Conservation (phyloP, 1,140 invertebrate species). For the Musca domestica region DNA sequence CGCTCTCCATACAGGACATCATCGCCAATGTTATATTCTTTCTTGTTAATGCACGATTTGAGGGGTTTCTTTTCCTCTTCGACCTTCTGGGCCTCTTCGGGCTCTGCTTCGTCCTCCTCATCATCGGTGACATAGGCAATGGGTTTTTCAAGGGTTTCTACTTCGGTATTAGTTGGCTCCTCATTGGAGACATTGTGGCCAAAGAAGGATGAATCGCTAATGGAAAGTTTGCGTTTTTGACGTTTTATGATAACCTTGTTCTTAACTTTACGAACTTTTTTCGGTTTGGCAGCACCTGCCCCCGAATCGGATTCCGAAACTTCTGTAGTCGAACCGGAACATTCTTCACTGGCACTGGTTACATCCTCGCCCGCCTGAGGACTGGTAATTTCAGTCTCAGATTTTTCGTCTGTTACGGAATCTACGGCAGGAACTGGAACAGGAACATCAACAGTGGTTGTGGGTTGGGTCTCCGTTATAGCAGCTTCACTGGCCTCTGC, state of each 20-base stretch:
- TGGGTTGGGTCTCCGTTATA: background rate
- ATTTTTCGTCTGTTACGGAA: background rate
- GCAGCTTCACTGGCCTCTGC: constrained; percentile 15
- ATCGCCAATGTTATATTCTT: constrained; percentile 47
- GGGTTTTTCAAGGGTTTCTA: constrained; percentile 47
- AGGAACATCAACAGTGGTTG: background rate
- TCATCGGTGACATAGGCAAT: constrained; percentile 43
- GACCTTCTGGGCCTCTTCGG: background rate
- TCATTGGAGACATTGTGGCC: constrained; percentile 38
- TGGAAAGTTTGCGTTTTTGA: constrained; percentile 43
- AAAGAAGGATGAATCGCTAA: constrained; percentile 35
- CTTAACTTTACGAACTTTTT: constrained; percentile 45
- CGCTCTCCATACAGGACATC: constrained; percentile 47
- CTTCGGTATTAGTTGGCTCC: constrained; percentile 37
- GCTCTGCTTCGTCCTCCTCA: constrained; percentile 26
- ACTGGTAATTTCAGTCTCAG: background rate
- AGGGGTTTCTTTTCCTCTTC: constrained; percentile 29
- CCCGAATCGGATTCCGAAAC: constrained; percentile 1
- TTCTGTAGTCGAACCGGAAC: background rate
- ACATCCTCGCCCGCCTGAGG: background rate
- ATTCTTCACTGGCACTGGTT: background rate
- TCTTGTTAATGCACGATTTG: constrained; percentile 45
- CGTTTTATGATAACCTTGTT: constrained; percentile 51
- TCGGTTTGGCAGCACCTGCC: constrained; percentile 13
- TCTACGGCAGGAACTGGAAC: background rate